Conservation (phyloP, 2,888 invertebrate species). For the Apoda limacodes region DNA sequence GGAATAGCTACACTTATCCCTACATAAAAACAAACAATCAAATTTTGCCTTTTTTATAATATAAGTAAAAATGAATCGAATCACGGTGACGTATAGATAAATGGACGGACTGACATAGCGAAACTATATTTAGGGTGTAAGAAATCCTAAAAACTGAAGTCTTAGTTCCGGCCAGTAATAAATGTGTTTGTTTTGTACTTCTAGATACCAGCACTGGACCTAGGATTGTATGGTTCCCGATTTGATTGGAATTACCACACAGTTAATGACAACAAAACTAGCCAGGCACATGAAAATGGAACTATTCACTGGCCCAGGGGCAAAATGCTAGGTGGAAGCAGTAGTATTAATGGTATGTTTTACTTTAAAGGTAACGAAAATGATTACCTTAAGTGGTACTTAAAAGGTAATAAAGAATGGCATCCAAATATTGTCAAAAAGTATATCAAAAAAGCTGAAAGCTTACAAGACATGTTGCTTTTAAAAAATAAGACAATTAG, state of each 20-base stretch:
- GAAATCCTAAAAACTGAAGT: too few species aligned
- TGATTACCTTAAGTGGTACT: constrained; percentile 60
- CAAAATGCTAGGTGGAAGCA: constrained; percentile 67
- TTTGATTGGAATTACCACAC: constrained; percentile 84
- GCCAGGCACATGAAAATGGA: constrained; percentile 65
- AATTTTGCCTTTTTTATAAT: too few species aligned
- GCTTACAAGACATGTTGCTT: constrained; percentile 28
- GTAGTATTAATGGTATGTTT: constrained; percentile 64
- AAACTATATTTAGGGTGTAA: too few species aligned
- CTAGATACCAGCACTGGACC: constrained; percentile 29
- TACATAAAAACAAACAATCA: too few species aligned
- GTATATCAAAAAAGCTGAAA: constrained; percentile 48
- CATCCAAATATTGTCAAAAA: constrained; percentile 36
- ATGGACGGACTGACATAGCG: too few species aligned
- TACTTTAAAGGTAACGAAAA: constrained; percentile 55
- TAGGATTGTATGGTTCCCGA: constrained; percentile 29
- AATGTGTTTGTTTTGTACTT: too few species aligned
- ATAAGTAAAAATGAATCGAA: too few species aligned
- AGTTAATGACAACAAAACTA: constrained; percentile 77
- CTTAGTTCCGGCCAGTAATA: too few species aligned
- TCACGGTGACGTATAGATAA: too few species aligned
- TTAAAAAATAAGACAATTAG: constrained; percentile 23
- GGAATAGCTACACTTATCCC: too few species aligned
- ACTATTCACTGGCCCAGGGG: constrained; percentile 63
- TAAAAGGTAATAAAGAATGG: constrained; percentile 55